phyloP scores from a whole-genome alignment of 2,113 vertebrate genomes.

The Perccottus glenii region DNA sequence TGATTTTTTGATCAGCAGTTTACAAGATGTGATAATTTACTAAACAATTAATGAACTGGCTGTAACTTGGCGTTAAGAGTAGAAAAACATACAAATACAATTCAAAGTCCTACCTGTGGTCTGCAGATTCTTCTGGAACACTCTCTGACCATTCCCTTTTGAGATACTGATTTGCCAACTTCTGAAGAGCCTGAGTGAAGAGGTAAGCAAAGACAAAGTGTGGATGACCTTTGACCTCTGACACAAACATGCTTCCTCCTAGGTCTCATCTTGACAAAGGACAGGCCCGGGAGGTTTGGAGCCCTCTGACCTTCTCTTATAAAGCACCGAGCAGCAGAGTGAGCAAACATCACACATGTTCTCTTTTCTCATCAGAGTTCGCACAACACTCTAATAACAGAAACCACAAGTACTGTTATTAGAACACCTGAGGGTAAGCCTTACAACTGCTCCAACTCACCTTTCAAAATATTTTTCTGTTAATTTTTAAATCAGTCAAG shows the following conservation, averaged over 20 bases:
- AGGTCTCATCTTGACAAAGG: conserved; percentile 33
- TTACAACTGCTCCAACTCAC: no score
- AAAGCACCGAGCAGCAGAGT: conserved; percentile 19
- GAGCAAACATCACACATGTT: background rate
- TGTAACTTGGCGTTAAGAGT: no score
- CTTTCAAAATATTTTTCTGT: no score
- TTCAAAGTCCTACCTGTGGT: conserved; percentile 83
- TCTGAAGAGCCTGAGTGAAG: conserved; percentile 88
- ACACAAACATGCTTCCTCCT: conserved; percentile 29
- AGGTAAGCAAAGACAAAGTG: conserved; percentile 6
- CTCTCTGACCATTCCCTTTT: conserved; percentile 93
- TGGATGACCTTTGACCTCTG: conserved; percentile 33
- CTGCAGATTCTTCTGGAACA: conserved; percentile 82
- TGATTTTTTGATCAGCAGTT: no score
- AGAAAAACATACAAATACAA: background rate
- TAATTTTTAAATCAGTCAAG: no score
- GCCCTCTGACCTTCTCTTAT: conserved; percentile 33
- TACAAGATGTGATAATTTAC: no score
- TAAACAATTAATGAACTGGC: no score
- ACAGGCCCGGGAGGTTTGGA: no score
- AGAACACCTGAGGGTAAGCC: no score
- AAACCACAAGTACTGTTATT: no score
- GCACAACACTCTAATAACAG: background rate
- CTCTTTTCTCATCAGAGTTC: background rate
- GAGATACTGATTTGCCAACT: conserved; percentile 92